Conservation (phyloP, 2,888 invertebrate species). For the Hyles lineata region DNA sequence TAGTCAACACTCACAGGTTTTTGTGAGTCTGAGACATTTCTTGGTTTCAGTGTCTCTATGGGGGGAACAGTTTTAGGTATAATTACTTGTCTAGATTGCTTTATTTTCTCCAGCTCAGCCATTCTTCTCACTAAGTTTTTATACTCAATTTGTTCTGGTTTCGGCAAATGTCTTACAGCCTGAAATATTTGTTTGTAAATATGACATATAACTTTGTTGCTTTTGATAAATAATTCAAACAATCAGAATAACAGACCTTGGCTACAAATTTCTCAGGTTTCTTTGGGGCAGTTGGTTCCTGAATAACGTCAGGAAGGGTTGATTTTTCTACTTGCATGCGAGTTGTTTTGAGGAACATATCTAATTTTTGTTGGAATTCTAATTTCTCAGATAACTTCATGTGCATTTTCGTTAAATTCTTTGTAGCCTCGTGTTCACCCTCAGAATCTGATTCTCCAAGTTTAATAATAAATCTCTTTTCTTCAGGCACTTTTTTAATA, state of each 20-base stretch:
- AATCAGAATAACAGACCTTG: constrained; percentile 61
- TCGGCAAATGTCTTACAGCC: constrained; percentile 78
- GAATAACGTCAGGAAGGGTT: constrained; percentile 62
- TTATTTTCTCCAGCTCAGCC: constrained; percentile 80
- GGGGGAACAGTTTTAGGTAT: constrained; percentile 43
- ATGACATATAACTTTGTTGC: constrained; percentile 15
- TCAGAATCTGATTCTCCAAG: constrained; percentile 79
- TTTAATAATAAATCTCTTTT: constrained; percentile 76
- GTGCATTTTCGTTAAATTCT: constrained; percentile 82
- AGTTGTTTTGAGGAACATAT: constrained; percentile 74
- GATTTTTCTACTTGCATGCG: constrained; percentile 73
- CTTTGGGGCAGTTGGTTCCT: constrained; percentile 55
- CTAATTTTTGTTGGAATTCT: constrained; percentile 78
- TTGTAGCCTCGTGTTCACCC: constrained; percentile 80
- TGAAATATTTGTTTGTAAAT: constrained; percentile 51
- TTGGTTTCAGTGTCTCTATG: constrained; percentile 71
- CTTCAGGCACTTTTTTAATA: constrained; percentile 52
- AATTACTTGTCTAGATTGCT: constrained; percentile 68
- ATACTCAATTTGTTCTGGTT: constrained; percentile 80
- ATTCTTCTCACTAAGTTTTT: constrained; percentile 77
- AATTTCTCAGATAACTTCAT: constrained; percentile 72
- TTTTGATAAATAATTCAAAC: constrained; percentile 7
- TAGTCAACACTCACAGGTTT: constrained; percentile 45
- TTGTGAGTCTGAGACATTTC: constrained; percentile 55
- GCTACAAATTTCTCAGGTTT: constrained; percentile 71